Conservation (phyloP, 2,797 vertebrate genomes). For the Ctenochaetus hawaiiensis region DNA sequence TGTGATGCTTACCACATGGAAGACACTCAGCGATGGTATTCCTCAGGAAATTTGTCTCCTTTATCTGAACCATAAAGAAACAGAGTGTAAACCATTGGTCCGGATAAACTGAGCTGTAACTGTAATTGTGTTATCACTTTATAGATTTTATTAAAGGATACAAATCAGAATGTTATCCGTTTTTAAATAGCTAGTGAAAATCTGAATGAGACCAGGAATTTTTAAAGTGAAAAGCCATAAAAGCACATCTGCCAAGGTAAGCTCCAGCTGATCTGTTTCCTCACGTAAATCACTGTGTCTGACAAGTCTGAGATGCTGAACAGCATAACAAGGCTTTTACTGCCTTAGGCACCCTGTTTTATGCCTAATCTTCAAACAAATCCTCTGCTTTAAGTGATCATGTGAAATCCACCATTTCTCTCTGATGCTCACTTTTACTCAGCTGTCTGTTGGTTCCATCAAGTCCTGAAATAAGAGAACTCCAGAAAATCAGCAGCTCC, state of each 20-base stretch:
- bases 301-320: constrained; percentile 11
- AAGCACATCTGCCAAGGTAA: constrained; percentile 8
- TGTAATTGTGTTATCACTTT: constrained; percentile 4
- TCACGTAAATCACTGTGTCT: constrained; percentile 9
- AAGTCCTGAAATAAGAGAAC: constrained; percentile 34
- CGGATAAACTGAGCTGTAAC: background rate
- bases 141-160: background rate
- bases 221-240: constrained; percentile 7
- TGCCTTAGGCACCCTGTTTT: constrained; percentile 24
- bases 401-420: constrained; percentile 24
- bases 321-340: constrained; percentile 10
- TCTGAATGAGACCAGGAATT: background rate
- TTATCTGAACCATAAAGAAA: constrained; percentile 85
- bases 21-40: constrained; percentile 95
- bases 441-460: constrained; percentile 27
- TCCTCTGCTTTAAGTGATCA: constrained; percentile 27
- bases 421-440: constrained; percentile 6
- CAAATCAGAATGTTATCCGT: background rate
- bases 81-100: constrained; percentile 17
- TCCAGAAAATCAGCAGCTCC: constrained; percentile 15
- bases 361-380: constrained; percentile 32
- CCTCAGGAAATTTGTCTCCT: constrained; percentile 93
- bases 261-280: constrained; percentile 11
- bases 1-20: constrained; percentile 89
- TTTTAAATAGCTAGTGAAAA: constrained; percentile 12